Evolutionary conservation across 2,113 vertebrate genomes (phyloP).

Genomic region (Taxidea taxus): DNA sequence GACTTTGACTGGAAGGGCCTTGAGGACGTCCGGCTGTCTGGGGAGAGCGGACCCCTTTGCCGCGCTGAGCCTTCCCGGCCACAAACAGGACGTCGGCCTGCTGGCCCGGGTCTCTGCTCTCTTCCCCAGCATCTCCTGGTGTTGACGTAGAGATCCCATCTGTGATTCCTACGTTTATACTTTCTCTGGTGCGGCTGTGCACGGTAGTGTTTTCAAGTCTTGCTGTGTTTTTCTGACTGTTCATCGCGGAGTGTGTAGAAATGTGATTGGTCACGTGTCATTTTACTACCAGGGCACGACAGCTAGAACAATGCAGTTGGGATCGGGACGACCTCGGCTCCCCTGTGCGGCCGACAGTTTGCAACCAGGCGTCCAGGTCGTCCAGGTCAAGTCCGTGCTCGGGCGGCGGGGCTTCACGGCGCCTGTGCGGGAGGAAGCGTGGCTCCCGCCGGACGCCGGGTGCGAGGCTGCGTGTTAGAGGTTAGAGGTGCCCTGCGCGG

Average conservation of each 20-base stretch:
- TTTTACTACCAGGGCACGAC: background rate
- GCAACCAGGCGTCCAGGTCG: background rate
- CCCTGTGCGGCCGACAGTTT: background rate
- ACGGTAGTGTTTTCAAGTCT: background rate
- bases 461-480: too few species aligned
- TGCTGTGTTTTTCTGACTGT: background rate
- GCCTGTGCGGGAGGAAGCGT: too few species aligned
- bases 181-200: background rate
- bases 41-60: background rate
- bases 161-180: background rate
- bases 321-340: background rate
- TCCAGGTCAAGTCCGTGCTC: background rate
- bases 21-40: background rate
- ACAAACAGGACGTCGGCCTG: too few species aligned
- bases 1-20: background rate
- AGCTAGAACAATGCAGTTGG: rapidly evolving
- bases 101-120: background rate
- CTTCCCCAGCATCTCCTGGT: background rate
- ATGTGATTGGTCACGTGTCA: too few species aligned
- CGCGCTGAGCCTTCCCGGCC: background rate
- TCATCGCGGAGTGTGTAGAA: background rate
- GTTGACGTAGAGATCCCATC: background rate
- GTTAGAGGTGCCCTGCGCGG: background rate
- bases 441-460: background rate
- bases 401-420: too few species aligned